These are phyloP conservation scores for Dicyrtomina minuta DNA, from an alignment of 2,888 invertebrate genomes.

Conservation along the genomic window DNA sequence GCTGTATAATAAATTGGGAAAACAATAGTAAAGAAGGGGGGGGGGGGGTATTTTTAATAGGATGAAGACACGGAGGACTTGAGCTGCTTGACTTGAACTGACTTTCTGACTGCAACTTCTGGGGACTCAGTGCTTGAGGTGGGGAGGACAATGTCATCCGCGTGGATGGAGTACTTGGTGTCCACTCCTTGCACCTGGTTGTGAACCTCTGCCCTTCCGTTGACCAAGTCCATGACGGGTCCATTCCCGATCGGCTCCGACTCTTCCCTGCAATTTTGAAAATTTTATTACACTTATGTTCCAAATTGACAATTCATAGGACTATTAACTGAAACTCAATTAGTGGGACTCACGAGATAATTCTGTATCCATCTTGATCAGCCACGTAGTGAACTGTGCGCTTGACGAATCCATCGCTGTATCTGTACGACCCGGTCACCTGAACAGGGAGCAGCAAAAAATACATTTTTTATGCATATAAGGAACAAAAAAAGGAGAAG, in stretches of 20 bases:
- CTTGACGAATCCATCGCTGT: conserved; percentile 64
- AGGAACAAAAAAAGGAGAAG: neutral
- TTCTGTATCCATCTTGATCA: conserved; percentile 65
- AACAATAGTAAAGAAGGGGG: too few relatives aligned
- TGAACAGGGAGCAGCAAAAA: too few relatives aligned
- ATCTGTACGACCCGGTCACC: conserved; percentile 61
- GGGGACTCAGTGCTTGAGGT: neutral
- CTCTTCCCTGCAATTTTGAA: conserved; percentile 57
- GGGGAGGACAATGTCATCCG: conserved; percentile 55
- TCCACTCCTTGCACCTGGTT: conserved; percentile 57
- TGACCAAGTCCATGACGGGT: conserved; percentile 57
- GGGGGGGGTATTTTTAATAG: too few relatives aligned
- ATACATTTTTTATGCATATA: too few relatives aligned
- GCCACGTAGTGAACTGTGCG: conserved; percentile 62
- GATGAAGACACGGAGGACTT: too few relatives aligned
- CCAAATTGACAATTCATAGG: neutral
- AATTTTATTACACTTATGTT: neutral
- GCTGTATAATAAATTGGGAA: too few relatives aligned
- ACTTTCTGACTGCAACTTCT: neutral
- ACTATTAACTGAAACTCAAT: neutral
- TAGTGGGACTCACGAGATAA: conserved; percentile 59
- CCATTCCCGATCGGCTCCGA: conserved; percentile 60
- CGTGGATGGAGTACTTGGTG: conserved; percentile 57
- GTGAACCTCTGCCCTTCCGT: conserved; percentile 58
- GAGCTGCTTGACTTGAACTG: too few relatives aligned